Conservation (phyloP, 2,888 invertebrate species). For the Apotomis betuletana region DNA sequence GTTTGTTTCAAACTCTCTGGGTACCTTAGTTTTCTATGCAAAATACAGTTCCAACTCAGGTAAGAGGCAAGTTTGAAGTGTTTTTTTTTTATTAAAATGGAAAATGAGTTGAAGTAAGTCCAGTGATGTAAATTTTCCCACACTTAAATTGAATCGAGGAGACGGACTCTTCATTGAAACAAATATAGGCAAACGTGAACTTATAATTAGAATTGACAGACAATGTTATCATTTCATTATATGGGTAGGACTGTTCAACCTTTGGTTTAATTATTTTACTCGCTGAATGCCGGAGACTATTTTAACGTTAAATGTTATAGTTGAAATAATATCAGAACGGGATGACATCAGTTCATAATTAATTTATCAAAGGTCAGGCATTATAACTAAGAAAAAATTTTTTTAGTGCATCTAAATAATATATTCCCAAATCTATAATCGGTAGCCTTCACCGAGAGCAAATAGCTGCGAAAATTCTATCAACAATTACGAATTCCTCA, state of each 20-base stretch:
- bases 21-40: constrained; percentile 21
- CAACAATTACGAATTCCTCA: constrained; percentile 72
- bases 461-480: constrained; percentile 62
- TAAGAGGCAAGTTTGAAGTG: constrained; percentile 19
- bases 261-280: constrained; percentile 31
- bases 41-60: constrained; percentile 12
- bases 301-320: constrained; percentile 12
- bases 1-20: constrained; percentile 14
- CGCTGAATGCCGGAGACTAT: constrained; percentile 9
- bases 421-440: too few relatives aligned
- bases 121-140: constrained; percentile 11
- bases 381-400: too few relatives aligned
- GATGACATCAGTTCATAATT: neutral
- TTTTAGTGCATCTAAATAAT: neutral
- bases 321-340: constrained; percentile 19
- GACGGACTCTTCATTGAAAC: constrained; percentile 9
- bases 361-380: neutral
- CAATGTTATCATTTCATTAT: constrained; percentile 38
- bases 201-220: constrained; percentile 39
- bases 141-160: constrained; percentile 15
- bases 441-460: constrained; percentile 43
- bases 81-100: neutral
- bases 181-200: constrained; percentile 23
- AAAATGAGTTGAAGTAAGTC: constrained; percentile 42
- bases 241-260: constrained; percentile 25